These are phyloP conservation scores for Drosophila tristis DNA, from an alignment of 1,140 invertebrate species.

Conservation along the genomic window DNA sequence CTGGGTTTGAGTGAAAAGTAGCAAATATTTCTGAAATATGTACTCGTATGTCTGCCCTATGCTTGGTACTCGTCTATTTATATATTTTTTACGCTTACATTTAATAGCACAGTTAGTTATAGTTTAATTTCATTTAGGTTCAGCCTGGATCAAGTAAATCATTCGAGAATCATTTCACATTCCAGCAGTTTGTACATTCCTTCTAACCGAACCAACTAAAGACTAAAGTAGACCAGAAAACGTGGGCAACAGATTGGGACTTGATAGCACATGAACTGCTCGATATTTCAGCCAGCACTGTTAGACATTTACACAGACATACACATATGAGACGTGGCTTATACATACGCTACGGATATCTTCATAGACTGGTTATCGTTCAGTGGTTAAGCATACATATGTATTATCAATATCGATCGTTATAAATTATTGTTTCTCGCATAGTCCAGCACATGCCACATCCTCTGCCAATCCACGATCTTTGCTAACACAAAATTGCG, in stretches of 20 bases:
- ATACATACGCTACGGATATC: neutral
- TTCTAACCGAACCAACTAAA: constrained; percentile 10
- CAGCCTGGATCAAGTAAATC: constrained; percentile 30
- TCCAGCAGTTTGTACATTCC: constrained; percentile 56
- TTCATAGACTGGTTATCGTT: neutral
- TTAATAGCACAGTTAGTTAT: constrained; percentile 83
- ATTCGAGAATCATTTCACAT: constrained; percentile 26
- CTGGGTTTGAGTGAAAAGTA: neutral
- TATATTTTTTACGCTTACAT: constrained; percentile 66
- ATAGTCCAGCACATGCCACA: too few relatives aligned
- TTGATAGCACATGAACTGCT: too few relatives aligned
- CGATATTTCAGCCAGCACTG: constrained; percentile 19
- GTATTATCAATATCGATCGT: constrained; percentile 5
- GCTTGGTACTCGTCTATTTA: constrained; percentile 19
- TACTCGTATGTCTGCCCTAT: constrained; percentile 9
- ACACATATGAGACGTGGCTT: constrained; percentile 21
- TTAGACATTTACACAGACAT: constrained; percentile 60
- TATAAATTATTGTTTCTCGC: constrained; percentile 9
- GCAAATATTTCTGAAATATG: constrained; percentile 31
- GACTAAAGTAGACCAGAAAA: constrained; percentile 23
- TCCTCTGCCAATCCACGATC: neutral
- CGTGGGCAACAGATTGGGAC: constrained; percentile 1
- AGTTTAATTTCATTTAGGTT: constrained; percentile 51
- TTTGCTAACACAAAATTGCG: constrained; percentile 1
- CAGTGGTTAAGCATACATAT: constrained; percentile 1